Evolutionary conservation across 1,140 invertebrate species (phyloP).

Genomic region (Pseudobourletiella spinata): DNA sequence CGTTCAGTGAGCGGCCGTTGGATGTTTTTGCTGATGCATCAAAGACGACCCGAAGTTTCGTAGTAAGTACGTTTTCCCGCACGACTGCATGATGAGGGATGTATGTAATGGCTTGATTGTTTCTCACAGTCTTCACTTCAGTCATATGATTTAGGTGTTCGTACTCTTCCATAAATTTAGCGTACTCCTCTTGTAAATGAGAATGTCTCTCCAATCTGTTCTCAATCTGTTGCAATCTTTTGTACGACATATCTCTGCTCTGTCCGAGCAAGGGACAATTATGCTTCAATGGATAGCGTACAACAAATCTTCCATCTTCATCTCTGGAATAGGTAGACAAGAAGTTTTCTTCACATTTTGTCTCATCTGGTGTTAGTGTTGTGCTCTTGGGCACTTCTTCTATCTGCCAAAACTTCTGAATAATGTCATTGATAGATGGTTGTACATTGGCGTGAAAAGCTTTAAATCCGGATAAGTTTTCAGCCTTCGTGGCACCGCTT

Average conservation of each 20-base stretch:
- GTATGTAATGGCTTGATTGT: conserved; percentile 8
- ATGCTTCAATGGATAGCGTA: conserved; percentile 35
- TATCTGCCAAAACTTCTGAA: conserved; percentile 38
- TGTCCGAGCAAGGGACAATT: conserved; percentile 15
- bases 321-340: conserved; percentile 19
- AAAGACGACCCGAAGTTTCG: conserved; percentile 40
- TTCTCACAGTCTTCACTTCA: conserved; percentile 6
- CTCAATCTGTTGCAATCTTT: conserved; percentile 33
- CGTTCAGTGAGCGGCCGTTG: not conserved
- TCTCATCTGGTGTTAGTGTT: conserved; percentile 23
- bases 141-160: conserved; percentile 36
- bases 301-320: conserved; percentile 28
- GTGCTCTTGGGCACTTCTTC: conserved; percentile 26
- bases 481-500: not conserved
- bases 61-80: conserved; percentile 31
- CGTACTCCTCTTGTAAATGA: conserved; percentile 33
- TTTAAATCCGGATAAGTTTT: not conserved
- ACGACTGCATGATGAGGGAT: conserved; percentile 39
- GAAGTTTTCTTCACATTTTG: conserved; percentile 34
- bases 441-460: not conserved
- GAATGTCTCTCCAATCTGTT: conserved; percentile 23
- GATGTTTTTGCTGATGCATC: conserved; percentile 37
- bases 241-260: conserved; percentile 21
- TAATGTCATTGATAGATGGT: not conserved
- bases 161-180: conserved; percentile 38